These are phyloP conservation scores for Anhinga rufa DNA, from an alignment of 2,113 vertebrate species.

Conservation along the genomic window DNA sequence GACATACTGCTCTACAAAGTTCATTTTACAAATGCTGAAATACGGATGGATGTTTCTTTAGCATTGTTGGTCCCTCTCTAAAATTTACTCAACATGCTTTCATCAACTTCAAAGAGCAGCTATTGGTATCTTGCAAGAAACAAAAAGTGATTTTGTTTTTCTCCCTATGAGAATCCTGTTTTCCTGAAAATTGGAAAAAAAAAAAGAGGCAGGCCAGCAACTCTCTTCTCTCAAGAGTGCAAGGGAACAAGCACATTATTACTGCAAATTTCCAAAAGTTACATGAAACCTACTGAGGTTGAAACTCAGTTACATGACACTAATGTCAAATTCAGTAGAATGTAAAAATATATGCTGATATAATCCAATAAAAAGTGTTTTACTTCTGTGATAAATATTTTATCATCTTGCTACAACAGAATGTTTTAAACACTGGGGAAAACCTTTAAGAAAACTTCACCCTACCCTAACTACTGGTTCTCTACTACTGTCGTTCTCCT, in stretches of 20 bases:
- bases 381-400: neutral
- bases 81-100: neutral
- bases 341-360: neutral
- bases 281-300: neutral
- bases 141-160: neutral
- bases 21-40: neutral
- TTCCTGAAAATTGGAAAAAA: neutral
- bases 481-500: neutral
- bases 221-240: neutral
- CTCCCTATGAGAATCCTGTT: neutral
- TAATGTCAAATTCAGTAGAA: neutral
- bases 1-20: neutral
- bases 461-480: neutral
- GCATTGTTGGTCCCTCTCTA: neutral
- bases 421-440: neutral
- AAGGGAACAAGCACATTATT: neutral
- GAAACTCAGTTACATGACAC: neutral
- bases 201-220: neutral
- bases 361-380: neutral
- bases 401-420: neutral
- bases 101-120: neutral
- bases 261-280: neutral
- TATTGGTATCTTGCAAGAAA: neutral
- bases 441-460: neutral
- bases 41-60: neutral